Conservation (phyloP, 1,140 invertebrate genomes). For the Drosophila trapezifrons region DNA sequence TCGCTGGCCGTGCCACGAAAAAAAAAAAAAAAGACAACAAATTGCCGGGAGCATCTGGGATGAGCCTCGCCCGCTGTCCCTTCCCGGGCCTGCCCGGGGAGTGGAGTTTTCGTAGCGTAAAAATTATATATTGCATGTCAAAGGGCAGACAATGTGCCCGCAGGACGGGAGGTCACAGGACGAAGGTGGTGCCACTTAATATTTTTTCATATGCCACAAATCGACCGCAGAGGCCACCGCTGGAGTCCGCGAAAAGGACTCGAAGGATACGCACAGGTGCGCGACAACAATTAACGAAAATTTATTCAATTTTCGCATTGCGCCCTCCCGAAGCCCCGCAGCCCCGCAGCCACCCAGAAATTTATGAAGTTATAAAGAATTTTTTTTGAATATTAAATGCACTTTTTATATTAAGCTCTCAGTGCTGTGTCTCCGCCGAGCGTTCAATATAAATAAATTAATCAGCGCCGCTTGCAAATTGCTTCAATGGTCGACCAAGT, state of each 20-base stretch:
- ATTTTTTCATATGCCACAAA: constrained; percentile 82
- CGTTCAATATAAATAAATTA: constrained; percentile 63
- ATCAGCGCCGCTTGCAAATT: constrained; percentile 39
- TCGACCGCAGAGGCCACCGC: constrained; percentile 71
- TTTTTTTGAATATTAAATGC: constrained; percentile 66
- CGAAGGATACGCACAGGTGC: constrained; percentile 58
- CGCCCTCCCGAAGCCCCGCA: neutral
- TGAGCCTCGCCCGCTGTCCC: constrained; percentile 5
- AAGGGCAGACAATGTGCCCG: constrained; percentile 73
- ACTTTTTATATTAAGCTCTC: constrained; percentile 47
- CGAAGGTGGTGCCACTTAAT: constrained; percentile 69
- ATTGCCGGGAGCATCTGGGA: constrained; percentile 64
- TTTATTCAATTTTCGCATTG: constrained; percentile 73
- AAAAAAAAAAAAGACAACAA: constrained; percentile 57
- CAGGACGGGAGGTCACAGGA: constrained; percentile 2
- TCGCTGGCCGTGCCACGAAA: constrained; percentile 65
- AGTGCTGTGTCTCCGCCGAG: constrained; percentile 14
- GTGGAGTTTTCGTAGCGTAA: constrained; percentile 46
- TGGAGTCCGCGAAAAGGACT: constrained; percentile 41
- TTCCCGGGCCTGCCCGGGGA: constrained; percentile 18
- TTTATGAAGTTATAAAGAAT: constrained; percentile 46
- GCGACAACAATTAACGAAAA: constrained; percentile 78
- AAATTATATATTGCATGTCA: constrained; percentile 83
- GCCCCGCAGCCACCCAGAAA: constrained; percentile 3
- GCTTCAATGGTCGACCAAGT: constrained; percentile 31